Percentiles rank a stretch among this genome's conserved stretches.
Conservation (phyloP, 2,113 vertebrate species). For the Columba janthina region DNA sequence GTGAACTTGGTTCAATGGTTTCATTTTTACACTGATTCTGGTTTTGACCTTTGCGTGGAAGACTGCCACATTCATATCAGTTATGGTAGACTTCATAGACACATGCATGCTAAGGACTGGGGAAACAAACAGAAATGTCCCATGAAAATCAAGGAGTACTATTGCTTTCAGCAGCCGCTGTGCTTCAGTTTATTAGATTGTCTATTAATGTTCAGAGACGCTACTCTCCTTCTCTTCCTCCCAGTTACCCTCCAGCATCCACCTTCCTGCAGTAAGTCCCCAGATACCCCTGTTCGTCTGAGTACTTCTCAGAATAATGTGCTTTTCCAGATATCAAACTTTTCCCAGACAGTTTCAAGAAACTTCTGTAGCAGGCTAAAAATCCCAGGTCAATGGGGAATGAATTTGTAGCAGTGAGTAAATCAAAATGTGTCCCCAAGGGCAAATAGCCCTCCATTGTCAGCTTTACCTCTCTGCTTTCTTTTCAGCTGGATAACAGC, state of each 20-base stretch:
- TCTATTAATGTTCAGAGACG: background rate
- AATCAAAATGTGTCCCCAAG: background rate
- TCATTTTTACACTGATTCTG: background rate
- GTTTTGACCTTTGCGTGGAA: background rate
- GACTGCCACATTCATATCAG: background rate
- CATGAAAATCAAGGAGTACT: background rate
- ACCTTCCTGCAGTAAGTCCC: background rate
- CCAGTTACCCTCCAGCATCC: background rate
- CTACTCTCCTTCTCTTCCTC: background rate
- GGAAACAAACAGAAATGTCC: background rate
- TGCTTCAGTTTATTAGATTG: background rate
- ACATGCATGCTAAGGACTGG: background rate
- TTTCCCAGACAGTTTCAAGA: background rate
- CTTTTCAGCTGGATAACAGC: slow-evolving; percentile 73
- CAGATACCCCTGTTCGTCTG: background rate
- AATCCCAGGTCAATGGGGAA: background rate
- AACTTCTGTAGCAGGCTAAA: background rate
- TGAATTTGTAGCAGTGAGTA: background rate
- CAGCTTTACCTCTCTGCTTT: slow-evolving; percentile 71
- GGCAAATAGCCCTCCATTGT: background rate
- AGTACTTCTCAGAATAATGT: background rate
- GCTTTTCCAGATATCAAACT: background rate
- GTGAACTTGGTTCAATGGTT: background rate
- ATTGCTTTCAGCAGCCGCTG: background rate
- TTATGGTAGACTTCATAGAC: background rate